Conservation (phyloP, 2,888 invertebrate species). For the Diaperis boleti region DNA sequence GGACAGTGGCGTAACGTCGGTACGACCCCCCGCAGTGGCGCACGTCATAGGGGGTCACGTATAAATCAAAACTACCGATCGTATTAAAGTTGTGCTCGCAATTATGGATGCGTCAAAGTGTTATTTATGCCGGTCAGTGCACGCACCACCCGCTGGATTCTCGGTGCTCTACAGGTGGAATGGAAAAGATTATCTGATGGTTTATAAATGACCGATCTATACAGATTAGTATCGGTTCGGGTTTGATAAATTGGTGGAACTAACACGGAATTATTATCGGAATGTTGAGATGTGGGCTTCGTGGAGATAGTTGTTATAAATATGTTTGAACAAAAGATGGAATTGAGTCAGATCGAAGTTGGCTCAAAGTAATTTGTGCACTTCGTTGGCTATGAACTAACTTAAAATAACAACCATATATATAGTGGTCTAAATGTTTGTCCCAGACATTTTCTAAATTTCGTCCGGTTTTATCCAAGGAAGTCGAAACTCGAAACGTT, state of each 20-base stretch:
- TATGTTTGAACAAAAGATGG: too few species aligned
- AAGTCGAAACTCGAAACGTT: too few species aligned
- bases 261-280: constrained; percentile 35
- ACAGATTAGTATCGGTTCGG: constrained; percentile 27
- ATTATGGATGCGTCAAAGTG: constrained; percentile 65
- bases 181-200: constrained; percentile 14
- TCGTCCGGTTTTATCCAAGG: too few species aligned
- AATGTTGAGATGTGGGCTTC: neutral
- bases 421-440: too few species aligned
- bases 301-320: too few species aligned
- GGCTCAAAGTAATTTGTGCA: too few species aligned
- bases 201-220: constrained; percentile 16
- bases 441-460: too few species aligned
- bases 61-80: constrained; percentile 66
- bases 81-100: constrained; percentile 62
- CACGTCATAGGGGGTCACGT: constrained; percentile 60
- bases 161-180: constrained; percentile 50
- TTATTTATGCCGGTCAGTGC: constrained; percentile 62
- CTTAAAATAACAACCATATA: too few species aligned
- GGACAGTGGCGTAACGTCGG: constrained; percentile 55
- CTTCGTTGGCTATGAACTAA: too few species aligned
- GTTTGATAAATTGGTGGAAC: constrained; percentile 37
- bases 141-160: constrained; percentile 49
- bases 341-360: too few species aligned
- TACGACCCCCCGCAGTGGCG: constrained; percentile 58